Base-by-base conservation (phyloP, 2,113 vertebrate genomes). In the Sebastes schlegelii region DNA sequence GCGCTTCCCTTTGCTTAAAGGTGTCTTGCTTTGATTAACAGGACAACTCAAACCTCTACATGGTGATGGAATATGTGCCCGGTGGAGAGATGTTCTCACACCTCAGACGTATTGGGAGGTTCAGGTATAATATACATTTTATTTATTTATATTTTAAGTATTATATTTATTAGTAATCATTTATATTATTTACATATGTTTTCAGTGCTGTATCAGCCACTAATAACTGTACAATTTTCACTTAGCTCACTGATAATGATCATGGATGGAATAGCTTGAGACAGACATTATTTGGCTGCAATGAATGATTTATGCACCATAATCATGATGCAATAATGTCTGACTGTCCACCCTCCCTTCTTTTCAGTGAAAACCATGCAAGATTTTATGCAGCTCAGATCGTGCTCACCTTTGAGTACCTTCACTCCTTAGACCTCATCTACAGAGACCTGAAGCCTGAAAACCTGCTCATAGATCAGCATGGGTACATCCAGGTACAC, bases 21-120 rank as follows among this genome's bases (percentile, higher is more conserved):
- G 2, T 61, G 3, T 74, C 6, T 73, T 1, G 6, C 17, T 78
- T 74, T 83, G 8, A 72, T 58, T 61, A 77, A 84, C 93, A 99
- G 98, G 98, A 99, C 95, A 98, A 99, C 96, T 99, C 98, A 94
- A 99, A 99, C 95, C 97, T 99, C 94, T 99, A 99, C 94, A 99
- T 99, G 98, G 96, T 99, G 92, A 99, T 99, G 98, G 97, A 99
- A 92, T 99, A 98, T 91, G 97, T 99, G 76, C 98, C 98, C 60
- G 98, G 98, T 61, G 98, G 98, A 88, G 98, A 99, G 96, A 99
- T 99, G 98, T 99, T 99, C 94, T 99, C 98, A 89, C 98, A 99
- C 94, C 97, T 99, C 93, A 97, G 98, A 95, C 97, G 97, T 95
- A 99, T 98, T 23, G 98, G 98, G 94, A 97, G 98, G 93, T 99